Conservation (phyloP, 1,140 invertebrate genomes). For the Olivierus martensii region DNA sequence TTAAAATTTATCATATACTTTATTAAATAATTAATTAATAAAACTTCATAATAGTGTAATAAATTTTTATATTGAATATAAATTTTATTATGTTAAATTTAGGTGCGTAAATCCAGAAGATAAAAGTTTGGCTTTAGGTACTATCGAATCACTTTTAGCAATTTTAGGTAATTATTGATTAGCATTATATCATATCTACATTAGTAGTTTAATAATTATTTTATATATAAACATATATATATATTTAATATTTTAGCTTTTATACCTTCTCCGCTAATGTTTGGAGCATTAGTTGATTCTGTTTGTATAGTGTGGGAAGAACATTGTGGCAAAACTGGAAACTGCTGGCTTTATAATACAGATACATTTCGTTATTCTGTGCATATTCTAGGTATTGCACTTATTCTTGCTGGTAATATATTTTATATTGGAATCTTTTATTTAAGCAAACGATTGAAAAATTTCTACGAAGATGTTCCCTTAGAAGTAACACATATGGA, state of each 20-base stretch:
- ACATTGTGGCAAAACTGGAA: conserved; percentile 25
- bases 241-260: conserved; percentile 19
- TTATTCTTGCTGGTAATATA: too few relatives aligned
- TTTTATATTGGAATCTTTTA: too few relatives aligned
- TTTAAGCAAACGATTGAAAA: too few relatives aligned
- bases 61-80: too few relatives aligned
- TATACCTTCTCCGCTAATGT: conserved; percentile 29
- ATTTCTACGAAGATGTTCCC: too few relatives aligned
- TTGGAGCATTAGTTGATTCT: conserved; percentile 26
- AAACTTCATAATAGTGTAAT: too few relatives aligned
- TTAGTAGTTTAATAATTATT: neutral
- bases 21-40: too few relatives aligned
- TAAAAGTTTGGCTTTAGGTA: conserved; percentile 25
- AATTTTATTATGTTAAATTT: too few relatives aligned
- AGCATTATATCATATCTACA: neutral
- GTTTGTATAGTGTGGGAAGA: conserved; percentile 28
- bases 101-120: conserved; percentile 27
- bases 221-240: neutral
- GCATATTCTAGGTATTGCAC: too few relatives aligned
- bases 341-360: conserved; percentile 29
- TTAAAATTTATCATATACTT: too few relatives aligned
- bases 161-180: conserved; percentile 18
- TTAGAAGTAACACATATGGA: too few relatives aligned
- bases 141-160: conserved; percentile 20
- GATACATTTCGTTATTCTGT: conserved; percentile 22